Percentiles rank a stretch among this genome's conserved stretches.
Evolutionary conservation across 2,888 invertebrate genomes (phyloP).

Genomic region (Cryptus armator): DNA sequence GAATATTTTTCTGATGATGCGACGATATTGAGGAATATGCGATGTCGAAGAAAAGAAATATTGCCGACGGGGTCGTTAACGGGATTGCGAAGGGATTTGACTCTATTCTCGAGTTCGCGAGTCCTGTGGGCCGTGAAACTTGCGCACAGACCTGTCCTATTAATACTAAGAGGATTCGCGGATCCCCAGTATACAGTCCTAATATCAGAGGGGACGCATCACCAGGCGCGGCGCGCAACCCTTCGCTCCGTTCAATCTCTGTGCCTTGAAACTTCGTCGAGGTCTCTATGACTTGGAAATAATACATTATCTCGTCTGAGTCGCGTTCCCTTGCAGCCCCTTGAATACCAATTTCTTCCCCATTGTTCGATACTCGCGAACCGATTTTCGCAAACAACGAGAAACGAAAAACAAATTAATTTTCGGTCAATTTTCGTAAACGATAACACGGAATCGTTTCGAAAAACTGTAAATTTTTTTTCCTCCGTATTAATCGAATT

Average conservation of each 20-base stretch:
- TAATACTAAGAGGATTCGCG: conserved; percentile 56
- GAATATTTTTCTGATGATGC: neutral
- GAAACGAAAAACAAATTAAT: neutral
- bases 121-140: neutral
- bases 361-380: conserved; percentile 2
- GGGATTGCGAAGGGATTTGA: conserved; percentile 33
- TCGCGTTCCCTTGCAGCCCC: conserved; percentile 48
- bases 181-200: neutral
- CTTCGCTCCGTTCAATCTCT: neutral
- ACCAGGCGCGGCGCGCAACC: neutral
- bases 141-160: conserved; percentile 35
- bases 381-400: neutral
- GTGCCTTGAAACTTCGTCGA: neutral
- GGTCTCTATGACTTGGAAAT: conserved; percentile 52
- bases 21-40: neutral
- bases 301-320: conserved; percentile 49
- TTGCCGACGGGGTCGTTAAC: conserved; percentile 26
- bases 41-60: neutral
- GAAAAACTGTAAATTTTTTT: neutral
- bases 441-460: neutral
- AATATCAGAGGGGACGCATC: conserved; percentile 12
- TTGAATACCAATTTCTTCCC: conserved; percentile 28
- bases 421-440: neutral
- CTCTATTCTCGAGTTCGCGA: neutral
- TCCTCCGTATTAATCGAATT: neutral